These are phyloP conservation scores for Nipponacmea schrenckii DNA, from an alignment of 2,888 invertebrate genomes.

Conservation along the genomic window DNA sequence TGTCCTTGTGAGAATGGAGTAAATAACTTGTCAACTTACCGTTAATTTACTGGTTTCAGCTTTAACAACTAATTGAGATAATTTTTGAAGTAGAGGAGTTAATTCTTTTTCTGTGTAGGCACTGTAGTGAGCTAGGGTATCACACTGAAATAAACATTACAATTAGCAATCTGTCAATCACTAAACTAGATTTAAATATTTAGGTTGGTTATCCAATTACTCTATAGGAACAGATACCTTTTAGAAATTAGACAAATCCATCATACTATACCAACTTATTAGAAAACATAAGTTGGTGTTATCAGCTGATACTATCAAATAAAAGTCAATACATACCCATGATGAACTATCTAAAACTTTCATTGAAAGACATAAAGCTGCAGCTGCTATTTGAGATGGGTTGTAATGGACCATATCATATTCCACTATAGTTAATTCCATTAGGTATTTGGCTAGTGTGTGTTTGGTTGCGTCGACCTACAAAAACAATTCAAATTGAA, in stretches of 20 bases:
- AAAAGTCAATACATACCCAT: slow-evolving; percentile 55
- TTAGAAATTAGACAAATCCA: too few species aligned
- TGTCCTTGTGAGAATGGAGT: not conserved
- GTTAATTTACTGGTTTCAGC: slow-evolving; percentile 79
- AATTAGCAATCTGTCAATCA: too few species aligned
- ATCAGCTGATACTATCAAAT: too few species aligned
- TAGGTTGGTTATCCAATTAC: too few species aligned
- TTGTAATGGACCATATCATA: slow-evolving; percentile 79
- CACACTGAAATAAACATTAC: slow-evolving; percentile 71
- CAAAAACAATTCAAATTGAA: not conserved
- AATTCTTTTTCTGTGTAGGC: slow-evolving; percentile 79
- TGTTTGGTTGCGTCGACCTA: slow-evolving; percentile 79
- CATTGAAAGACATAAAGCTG: slow-evolving; percentile 81
- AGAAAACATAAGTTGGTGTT: too few species aligned
- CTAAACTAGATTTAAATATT: too few species aligned
- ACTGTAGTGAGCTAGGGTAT: slow-evolving; percentile 81
- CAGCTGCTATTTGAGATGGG: slow-evolving; percentile 87
- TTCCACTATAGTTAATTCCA: slow-evolving; percentile 85
- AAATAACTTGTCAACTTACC: too few species aligned
- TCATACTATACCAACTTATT: too few species aligned
- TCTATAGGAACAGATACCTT: too few species aligned
- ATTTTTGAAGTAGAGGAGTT: slow-evolving; percentile 75
- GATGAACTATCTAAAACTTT: slow-evolving; percentile 54
- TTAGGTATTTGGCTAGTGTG: slow-evolving; percentile 88
- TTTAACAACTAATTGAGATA: slow-evolving; percentile 78